Base-by-base conservation (phyloP, 2,888 invertebrate species). In the Malachius bipustulatus region DNA sequence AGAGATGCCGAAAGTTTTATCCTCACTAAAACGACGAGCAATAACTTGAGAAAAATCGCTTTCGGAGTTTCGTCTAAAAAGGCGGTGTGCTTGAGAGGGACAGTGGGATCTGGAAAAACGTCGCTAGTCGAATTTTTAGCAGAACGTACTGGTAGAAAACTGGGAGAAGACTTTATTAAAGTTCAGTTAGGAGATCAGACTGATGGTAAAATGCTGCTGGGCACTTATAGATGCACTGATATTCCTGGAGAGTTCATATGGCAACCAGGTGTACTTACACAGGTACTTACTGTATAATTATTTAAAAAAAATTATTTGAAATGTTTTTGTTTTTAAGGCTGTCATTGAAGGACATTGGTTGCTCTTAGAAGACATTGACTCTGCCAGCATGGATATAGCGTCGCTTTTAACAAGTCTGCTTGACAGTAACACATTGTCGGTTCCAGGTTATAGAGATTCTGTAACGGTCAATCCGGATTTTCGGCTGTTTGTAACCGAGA, bases 231-330 rank as follows among this genome's bases (percentile, higher is more conserved):
- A 46, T 97, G 96, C 56, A 94, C 97, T 0, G 94, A 96, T 57
- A 73, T 94, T 32, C 96, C 96, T 0, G 98, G 98, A 9, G 91
- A 98, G 63, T 98, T 98, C 66, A 66, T 90, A 12, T 98, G 97
- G 97, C 76, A 85, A 47, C 82, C 94, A 2, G 96, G 96, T n/a
- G 82, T 90, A 32, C 63, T 97, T 35, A 90, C 93, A 3, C 85
- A 75, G 69, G 82, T 73, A 19, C 24, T 8, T 19, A n/a, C 24
- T 19, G 6, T 19, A 19, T 19, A n/a, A 19, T 19, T 19, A 19
- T 19, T 19, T 19, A n/a, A 19, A 8, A 19, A 19, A 30, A 34
- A 4, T 29, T 12, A 9, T 31, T 9, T 31, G 9, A 13, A 14
- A 16, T 6, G 14, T 28, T 26, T 16, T 37, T 15, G 9, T 27